Conservation (phyloP, 2,797 vertebrate genomes). For the Cephalopachus bancanus region DNA sequence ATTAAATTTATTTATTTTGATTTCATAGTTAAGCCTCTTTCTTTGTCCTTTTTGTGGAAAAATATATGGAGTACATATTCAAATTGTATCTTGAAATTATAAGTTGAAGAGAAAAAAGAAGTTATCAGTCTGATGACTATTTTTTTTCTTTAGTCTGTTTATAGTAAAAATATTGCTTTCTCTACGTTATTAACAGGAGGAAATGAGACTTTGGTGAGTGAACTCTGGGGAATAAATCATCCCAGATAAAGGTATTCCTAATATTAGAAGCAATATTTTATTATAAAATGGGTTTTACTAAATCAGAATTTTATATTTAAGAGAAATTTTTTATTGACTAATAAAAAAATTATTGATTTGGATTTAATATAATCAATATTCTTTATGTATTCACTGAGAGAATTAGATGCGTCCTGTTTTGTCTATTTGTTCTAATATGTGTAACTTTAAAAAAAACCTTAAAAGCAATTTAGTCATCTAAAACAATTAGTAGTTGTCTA, state of each 20-base stretch:
- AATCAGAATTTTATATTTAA: slow-evolving; percentile 26
- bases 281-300: not conserved
- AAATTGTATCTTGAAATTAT: not conserved
- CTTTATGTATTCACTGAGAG: not conserved
- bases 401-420: not conserved
- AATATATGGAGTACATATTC: not conserved
- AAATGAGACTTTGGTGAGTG: not conserved
- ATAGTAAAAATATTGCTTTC: not conserved
- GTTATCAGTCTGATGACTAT: not conserved
- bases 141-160: not conserved
- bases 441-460: no score
- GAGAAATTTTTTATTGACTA: not conserved
- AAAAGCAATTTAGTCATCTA: not conserved
- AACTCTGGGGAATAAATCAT: not conserved
- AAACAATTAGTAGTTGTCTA: not conserved
- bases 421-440: not conserved
- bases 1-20: not conserved
- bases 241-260: not conserved
- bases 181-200: not conserved
- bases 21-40: not conserved
- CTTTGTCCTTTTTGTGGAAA: not conserved
- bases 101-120: not conserved
- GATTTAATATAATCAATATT: not conserved
- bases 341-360: slow-evolving; percentile 9
- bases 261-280: slow-evolving; percentile 42